Percentiles rank a stretch among this genome's conserved stretches.
Evolutionary conservation across 2,888 invertebrate genomes (phyloP).

Genomic region (Papilio demoleus): DNA sequence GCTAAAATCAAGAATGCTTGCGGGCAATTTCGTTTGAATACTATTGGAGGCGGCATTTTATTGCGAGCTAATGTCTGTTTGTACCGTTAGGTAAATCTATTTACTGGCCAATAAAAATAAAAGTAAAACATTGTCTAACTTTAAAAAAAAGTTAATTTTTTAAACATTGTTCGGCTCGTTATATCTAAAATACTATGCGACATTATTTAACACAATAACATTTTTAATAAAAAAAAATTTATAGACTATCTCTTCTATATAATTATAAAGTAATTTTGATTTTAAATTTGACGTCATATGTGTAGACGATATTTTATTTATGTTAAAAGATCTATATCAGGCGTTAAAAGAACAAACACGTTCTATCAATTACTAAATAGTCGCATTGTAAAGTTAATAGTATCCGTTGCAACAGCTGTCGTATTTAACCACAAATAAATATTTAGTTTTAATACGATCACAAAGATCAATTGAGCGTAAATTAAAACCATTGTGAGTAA

Average conservation of each 20-base stretch:
- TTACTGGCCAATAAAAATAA: constrained; percentile 33
- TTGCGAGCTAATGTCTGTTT: constrained; percentile 53
- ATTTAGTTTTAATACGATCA: constrained; percentile 31
- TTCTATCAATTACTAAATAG: constrained; percentile 12
- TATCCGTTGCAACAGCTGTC: constrained; percentile 34
- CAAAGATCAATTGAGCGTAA: constrained; percentile 41
- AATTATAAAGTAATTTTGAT: too few relatives aligned
- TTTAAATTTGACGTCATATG: not conserved
- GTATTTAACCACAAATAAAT: constrained; percentile 30
- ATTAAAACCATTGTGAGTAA: constrained; percentile 53
- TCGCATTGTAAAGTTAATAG: constrained; percentile 40
- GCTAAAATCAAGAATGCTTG: constrained; percentile 35
- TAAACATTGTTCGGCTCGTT: not conserved
- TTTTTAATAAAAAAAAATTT: too few relatives aligned
- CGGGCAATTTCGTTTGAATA: constrained; percentile 27
- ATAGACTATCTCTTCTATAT: too few relatives aligned
- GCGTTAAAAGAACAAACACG: constrained; percentile 5
- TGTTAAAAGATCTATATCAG: not conserved
- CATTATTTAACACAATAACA: not conserved
- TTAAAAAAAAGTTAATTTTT: not conserved
- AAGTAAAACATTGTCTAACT: not conserved
- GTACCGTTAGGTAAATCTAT: constrained; percentile 40
- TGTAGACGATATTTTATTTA: not conserved
- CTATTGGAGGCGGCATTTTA: constrained; percentile 51
- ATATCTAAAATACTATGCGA: not conserved